Evolutionary conservation across 1,140 invertebrate genomes (phyloP).

Genomic region (Popillia japonica): DNA sequence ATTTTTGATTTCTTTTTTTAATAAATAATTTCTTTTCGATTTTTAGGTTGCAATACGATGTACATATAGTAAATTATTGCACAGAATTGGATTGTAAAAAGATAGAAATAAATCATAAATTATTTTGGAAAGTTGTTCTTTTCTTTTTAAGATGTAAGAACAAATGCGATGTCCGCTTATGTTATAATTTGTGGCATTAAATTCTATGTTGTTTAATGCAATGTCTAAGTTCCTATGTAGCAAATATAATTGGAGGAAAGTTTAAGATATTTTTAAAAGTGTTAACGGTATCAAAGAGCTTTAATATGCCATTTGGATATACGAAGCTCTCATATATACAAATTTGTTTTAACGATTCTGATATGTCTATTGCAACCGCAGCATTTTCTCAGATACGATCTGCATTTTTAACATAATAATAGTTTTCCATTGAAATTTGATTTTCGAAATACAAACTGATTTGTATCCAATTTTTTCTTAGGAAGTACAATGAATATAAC

Average conservation of each 20-base stretch:
- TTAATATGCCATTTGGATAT: too few species aligned
- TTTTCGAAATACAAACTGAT: background rate
- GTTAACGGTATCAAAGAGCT: too few species aligned
- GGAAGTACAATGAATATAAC: constrained; percentile 1
- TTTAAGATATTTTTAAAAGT: too few species aligned
- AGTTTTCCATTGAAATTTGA: constrained; percentile 19
- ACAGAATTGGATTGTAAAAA: constrained; percentile 6
- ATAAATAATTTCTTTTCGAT: background rate
- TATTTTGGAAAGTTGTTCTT: constrained; percentile 12
- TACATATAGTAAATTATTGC: constrained; percentile 12
- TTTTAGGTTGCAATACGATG: constrained; percentile 15
- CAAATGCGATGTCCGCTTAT: background rate
- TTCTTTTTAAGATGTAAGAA: background rate
- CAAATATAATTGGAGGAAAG: too few species aligned
- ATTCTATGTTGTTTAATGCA: background rate
- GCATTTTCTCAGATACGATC: background rate
- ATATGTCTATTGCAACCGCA: background rate
- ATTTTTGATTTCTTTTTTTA: background rate
- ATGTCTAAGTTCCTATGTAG: background rate
- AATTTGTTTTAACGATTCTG: too few species aligned
- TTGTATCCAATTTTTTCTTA: constrained; percentile 14
- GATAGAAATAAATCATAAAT: constrained; percentile 2
- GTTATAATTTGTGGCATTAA: background rate
- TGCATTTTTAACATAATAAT: background rate
- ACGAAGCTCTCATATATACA: too few species aligned